Evolutionary conservation across 1,140 invertebrate species (phyloP).

Genomic region (Homalodisca vitripennis): DNA sequence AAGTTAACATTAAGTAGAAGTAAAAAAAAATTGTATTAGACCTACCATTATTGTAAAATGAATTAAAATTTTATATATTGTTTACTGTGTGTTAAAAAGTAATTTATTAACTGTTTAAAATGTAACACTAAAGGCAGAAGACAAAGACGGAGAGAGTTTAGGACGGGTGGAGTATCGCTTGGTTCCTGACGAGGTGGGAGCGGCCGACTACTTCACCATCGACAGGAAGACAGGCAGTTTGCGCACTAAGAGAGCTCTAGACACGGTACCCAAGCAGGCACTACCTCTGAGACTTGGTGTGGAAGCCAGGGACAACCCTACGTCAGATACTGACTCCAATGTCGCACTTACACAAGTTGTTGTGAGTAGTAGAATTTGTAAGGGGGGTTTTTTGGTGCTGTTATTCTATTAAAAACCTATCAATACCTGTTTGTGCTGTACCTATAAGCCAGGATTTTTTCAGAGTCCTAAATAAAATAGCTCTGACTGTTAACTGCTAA

Average conservation of each 20-base stretch:
- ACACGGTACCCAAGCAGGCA: constrained; percentile 57
- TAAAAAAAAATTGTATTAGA: no score
- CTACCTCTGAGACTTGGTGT: constrained; percentile 74
- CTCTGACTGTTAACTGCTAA: no score
- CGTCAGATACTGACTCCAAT: constrained; percentile 59
- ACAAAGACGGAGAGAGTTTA: constrained; percentile 77
- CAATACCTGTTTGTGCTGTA: no score
- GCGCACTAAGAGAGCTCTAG: constrained; percentile 67
- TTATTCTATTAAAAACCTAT: no score
- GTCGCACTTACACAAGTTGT: constrained; percentile 62
- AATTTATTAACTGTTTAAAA: no score
- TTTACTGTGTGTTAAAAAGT: no score
- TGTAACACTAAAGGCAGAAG: constrained; percentile 69
- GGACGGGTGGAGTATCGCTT: constrained; percentile 73
- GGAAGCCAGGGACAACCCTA: constrained; percentile 71
- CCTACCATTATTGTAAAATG: no score
- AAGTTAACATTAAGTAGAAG: no score
- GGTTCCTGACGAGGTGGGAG: constrained; percentile 56
- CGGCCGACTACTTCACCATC: constrained; percentile 70
- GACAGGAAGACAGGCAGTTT: constrained; percentile 71
- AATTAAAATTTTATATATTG: no score
- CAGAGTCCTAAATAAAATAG: no score
- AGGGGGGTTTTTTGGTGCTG: no score
- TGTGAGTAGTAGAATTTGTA: constrained; percentile 48
- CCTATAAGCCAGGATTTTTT: no score